phyloP scores from a whole-genome alignment of 2,113 vertebrate genomes.

The Nothobranchius furzeri region DNA sequence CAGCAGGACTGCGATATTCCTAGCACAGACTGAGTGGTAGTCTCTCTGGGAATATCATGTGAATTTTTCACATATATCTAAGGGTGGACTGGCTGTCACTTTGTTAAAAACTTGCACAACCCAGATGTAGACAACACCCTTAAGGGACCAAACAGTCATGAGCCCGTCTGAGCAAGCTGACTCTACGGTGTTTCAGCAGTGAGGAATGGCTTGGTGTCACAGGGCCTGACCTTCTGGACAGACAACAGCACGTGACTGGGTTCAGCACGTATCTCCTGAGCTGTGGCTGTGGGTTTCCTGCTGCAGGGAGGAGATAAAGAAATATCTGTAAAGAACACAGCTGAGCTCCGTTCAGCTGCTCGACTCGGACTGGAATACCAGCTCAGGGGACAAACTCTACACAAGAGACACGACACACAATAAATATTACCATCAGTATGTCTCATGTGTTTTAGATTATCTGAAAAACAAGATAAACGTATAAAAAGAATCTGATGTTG shows the following conservation, averaged over 20 bases:
- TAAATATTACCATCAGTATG: too few species aligned
- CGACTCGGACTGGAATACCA: not conserved
- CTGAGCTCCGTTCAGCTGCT: constrained; percentile 16
- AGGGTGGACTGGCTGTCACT: constrained; percentile 34
- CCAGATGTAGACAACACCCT: constrained; percentile 50
- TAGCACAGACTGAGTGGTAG: not conserved
- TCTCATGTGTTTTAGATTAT: too few species aligned
- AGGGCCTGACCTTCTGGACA: too few species aligned
- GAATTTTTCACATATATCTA: constrained; percentile 36
- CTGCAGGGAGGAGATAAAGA: constrained; percentile 19
- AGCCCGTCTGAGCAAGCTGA: not conserved
- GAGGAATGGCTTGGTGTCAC: not conserved
- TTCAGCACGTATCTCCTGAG: not conserved
- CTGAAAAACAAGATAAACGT: too few species aligned
- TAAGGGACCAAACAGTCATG: not conserved
- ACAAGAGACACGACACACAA: too few species aligned
- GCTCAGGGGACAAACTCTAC: not conserved
- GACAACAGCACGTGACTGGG: not conserved
- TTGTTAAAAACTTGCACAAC: constrained; percentile 19
- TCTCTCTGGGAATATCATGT: constrained; percentile 40
- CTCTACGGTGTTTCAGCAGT: not conserved
- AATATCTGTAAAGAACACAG: not conserved
- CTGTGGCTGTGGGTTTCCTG: not conserved
- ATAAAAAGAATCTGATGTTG: too few species aligned
- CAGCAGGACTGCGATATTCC: not conserved